Evolutionary conservation across 2,797 vertebrate genomes (phyloP).

Genomic region (Takifugu ocellatus): DNA sequence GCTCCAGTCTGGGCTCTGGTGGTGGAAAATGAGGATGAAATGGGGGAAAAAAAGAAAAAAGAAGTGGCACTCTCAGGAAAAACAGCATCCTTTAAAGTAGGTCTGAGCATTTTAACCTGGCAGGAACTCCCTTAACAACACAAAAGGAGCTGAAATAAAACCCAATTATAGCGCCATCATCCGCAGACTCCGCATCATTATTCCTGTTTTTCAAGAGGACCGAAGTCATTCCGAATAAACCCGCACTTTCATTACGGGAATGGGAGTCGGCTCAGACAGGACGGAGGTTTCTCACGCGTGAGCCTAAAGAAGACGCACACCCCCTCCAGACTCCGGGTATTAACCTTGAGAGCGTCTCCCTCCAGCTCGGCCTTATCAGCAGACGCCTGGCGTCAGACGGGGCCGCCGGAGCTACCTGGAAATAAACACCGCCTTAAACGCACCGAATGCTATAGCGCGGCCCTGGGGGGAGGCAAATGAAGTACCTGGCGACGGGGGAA

Average conservation of each 20-base stretch:
- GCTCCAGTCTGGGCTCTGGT: not conserved
- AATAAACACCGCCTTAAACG: slow-evolving; percentile 60
- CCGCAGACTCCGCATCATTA: too few relatives aligned
- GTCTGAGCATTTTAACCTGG: too few relatives aligned
- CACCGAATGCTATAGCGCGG: slow-evolving; percentile 39
- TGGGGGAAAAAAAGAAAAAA: too few relatives aligned
- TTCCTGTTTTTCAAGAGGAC: too few relatives aligned
- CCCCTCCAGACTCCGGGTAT: slow-evolving; percentile 40
- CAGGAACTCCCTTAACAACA: too few relatives aligned
- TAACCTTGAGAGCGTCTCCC: slow-evolving; percentile 52
- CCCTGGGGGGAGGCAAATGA: slow-evolving; percentile 34
- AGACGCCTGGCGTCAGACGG: slow-evolving; percentile 50
- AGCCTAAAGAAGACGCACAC: slow-evolving; percentile 46
- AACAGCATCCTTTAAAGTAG: not conserved
- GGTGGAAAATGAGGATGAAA: too few relatives aligned
- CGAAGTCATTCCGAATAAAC: too few relatives aligned
- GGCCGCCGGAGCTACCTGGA: slow-evolving; percentile 44
- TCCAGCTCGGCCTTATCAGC: slow-evolving; percentile 56
- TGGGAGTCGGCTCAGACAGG: not conserved
- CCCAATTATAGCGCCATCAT: too few relatives aligned
- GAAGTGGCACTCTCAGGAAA: not conserved
- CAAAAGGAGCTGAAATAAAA: too few relatives aligned
- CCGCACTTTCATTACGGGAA: too few relatives aligned
- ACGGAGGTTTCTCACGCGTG: slow-evolving; percentile 33
- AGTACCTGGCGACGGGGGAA: slow-evolving; percentile 33